Conservation (phyloP, 2,797 vertebrate genomes). For the Diplodus puntazzo region DNA sequence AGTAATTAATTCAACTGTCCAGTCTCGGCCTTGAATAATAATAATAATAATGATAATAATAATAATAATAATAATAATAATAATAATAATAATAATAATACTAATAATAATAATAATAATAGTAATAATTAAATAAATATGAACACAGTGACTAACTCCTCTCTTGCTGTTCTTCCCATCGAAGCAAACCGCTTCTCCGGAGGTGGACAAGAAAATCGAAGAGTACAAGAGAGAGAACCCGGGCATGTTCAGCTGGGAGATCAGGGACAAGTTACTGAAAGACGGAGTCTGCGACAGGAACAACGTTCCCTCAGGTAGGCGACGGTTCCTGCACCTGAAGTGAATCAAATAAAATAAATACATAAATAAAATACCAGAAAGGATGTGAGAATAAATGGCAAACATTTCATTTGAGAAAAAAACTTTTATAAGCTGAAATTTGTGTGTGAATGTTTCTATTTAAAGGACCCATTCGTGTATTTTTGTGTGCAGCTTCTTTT, state of each 20-base stretch:
- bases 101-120: too few species aligned
- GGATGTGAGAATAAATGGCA: neutral
- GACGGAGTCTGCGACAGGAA: conserved; percentile 97
- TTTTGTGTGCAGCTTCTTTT: neutral
- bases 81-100: too few species aligned
- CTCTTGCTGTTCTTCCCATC: conserved; percentile 30
- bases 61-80: too few species aligned
- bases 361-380: neutral
- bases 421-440: neutral
- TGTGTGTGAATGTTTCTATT: too few species aligned
- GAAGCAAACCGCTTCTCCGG: conserved; percentile 96
- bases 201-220: conserved; percentile 98
- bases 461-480: too few species aligned
- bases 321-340: neutral
- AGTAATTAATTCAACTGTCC: neutral
- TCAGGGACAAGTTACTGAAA: conserved; percentile 96
- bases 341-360: too few species aligned
- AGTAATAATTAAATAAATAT: too few species aligned
- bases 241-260: conserved; percentile 99
- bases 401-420: neutral
- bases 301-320: conserved; percentile 95
- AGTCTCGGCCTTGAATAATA: neutral
- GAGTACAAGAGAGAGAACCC: conserved; percentile 97
- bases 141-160: neutral
- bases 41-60: too few species aligned